Conservation (phyloP, 2,113 vertebrate species). For the Mus pahari region DNA sequence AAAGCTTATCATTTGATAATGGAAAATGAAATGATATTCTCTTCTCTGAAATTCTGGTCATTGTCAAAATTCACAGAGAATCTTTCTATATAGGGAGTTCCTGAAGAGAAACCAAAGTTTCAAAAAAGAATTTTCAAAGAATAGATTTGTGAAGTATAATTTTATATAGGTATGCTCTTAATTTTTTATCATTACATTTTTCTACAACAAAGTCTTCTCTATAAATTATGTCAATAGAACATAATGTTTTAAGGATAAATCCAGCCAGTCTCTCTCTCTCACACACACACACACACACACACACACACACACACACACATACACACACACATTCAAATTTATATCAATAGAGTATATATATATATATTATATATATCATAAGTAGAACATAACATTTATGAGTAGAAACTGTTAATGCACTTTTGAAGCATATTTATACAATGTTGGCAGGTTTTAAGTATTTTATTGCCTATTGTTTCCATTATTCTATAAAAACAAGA, state of each 20-base stretch:
- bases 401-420: neutral
- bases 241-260: neutral
- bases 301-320: neutral
- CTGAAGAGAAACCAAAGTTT: neutral
- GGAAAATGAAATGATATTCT: neutral
- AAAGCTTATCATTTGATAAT: neutral
- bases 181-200: neutral
- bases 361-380: neutral
- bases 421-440: slow-evolving; percentile 56
- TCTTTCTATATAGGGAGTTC: neutral
- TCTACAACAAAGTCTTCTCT: neutral
- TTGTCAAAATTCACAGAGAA: neutral
- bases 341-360: neutral
- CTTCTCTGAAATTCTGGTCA: neutral
- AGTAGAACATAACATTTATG: neutral
- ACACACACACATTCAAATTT: neutral
- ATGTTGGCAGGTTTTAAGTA: slow-evolving; percentile 65
- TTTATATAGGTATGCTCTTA: neutral
- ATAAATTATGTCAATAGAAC: neutral
- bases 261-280: no score
- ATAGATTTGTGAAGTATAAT: neutral
- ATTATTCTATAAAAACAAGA: slow-evolving; percentile 74
- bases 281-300: neutral
- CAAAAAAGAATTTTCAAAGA: neutral
- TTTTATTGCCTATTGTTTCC: slow-evolving; percentile 71